Evolutionary conservation across 1,140 invertebrate genomes (phyloP), one percentile per base, ranked within the genome.

Genomic region (Drosophila simulans): DNA sequence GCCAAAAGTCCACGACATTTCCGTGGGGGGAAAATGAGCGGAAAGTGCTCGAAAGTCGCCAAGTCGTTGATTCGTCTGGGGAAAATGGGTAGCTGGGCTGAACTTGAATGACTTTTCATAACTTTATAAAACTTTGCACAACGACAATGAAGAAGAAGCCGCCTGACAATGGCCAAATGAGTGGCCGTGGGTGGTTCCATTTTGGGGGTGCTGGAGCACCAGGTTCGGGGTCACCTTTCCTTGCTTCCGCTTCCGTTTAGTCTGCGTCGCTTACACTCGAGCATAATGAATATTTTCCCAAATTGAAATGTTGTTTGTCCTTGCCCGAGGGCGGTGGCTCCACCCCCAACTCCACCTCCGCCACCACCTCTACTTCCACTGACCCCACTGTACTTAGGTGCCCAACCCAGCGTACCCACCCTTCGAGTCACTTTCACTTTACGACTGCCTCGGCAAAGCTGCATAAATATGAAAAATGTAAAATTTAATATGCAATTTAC

Each of bases 401-500:
- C 20, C 20, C n/a, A 42, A 5, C 15, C 27, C 1, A 4, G 12
- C 12, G 56, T 12, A 37, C 55, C 4, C 48, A 12, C 56, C 52
- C 25, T 15, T 13, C 35, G 64, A 74, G 82, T 85, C 82, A 85
- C 82, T 86, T 86, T 86, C 83, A 86, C 83, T 86, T 86, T 86
- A 86, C 53, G 83, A 86, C 62, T 88, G 82, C 46, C 52, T 22
- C 54, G 62, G 71, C 11, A 4, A 58, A 65, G 75, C 82, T 86
- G 83, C 83, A 86, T 86, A 86, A 86, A 86, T 86, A 86, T 86
- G 83, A 86, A 86, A 86, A 88, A 86, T 86, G 79, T 88, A 82
- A 86, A 86, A 86, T 86, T 86, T 86, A 86, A 86, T 86, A 88
- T 88, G 83, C 83, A 88, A 86, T 86, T 86, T 86, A 83, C 76